Evolutionary conservation across 1,140 invertebrate genomes (phyloP).

Genomic region (Brachionus plicatilis): DNA sequence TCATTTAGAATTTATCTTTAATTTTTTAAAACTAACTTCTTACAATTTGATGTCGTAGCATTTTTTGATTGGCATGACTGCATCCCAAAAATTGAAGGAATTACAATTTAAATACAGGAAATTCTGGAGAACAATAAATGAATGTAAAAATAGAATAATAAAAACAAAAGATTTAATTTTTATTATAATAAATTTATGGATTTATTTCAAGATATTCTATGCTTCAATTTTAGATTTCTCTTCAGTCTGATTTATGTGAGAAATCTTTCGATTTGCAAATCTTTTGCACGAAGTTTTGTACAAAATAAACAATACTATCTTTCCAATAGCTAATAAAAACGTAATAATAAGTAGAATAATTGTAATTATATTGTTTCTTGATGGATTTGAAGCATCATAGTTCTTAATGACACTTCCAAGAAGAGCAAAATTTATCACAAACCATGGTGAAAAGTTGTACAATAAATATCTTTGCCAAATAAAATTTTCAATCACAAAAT

Average conservation of each 20-base stretch:
- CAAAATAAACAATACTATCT: constrained; percentile 15
- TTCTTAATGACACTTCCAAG: constrained; percentile 43
- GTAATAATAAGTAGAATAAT: constrained; percentile 18
- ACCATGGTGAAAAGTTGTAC: constrained; percentile 48
- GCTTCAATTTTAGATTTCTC: neutral
- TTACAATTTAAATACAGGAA: no score
- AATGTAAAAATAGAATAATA: no score
- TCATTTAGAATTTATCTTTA: no score
- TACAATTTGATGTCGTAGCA: no score
- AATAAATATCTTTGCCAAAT: constrained; percentile 45
- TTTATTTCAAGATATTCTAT: no score
- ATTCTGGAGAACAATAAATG: no score
- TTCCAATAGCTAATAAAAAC: neutral
- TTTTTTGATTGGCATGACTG: no score
- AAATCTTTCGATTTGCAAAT: neutral
- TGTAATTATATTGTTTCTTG: constrained; percentile 31
- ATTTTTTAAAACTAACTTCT: no score
- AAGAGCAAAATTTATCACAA: constrained; percentile 47
- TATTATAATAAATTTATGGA: no score
- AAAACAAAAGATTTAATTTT: no score
- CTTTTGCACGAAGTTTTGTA: neutral
- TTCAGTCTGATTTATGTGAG: neutral
- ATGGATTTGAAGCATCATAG: neutral
- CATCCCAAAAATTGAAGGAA: no score
- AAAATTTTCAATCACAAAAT: constrained; percentile 45